Conservation (phyloP, 2,113 vertebrate genomes). For the Gnathochromis pfefferi region DNA sequence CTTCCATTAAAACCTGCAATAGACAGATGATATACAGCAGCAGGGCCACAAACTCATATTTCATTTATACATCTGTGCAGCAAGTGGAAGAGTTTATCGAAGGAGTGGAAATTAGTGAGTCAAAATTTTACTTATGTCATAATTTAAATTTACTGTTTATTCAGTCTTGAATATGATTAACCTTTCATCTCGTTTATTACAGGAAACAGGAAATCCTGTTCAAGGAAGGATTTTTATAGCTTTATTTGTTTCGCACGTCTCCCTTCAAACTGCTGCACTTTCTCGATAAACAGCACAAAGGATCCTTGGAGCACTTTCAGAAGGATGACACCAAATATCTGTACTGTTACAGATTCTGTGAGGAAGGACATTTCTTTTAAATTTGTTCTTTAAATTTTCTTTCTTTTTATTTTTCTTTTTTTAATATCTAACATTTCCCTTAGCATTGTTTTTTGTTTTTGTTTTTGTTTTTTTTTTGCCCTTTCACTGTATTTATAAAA, state of each 20-base stretch:
- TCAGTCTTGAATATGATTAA: not conserved
- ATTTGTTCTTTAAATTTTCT: not conserved
- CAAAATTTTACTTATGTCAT: not conserved
- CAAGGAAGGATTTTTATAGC: not conserved
- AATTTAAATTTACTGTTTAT: not conserved
- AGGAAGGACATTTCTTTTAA: not conserved
- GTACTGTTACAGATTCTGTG: not conserved
- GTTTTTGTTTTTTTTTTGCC: not conserved
- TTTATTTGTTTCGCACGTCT: not conserved
- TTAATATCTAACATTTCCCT: not conserved
- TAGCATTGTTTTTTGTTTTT: not conserved
- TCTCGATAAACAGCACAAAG: not conserved
- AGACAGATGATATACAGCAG: conserved; percentile 32
- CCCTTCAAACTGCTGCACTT: not conserved
- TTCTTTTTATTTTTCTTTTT: rapidly evolving
- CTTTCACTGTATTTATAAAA: not conserved
- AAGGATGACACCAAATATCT: not conserved
- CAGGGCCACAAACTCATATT: conserved; percentile 39
- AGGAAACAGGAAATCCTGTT: not conserved
- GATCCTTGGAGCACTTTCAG: not conserved
- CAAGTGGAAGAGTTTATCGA: not conserved
- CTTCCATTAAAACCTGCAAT: not conserved
- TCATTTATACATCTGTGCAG: not conserved
- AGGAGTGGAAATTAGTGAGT: not conserved
- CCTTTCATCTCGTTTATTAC: not conserved